Evolutionary conservation across 2,888 invertebrate species (phyloP).

Genomic region (Drosophila histrio): DNA sequence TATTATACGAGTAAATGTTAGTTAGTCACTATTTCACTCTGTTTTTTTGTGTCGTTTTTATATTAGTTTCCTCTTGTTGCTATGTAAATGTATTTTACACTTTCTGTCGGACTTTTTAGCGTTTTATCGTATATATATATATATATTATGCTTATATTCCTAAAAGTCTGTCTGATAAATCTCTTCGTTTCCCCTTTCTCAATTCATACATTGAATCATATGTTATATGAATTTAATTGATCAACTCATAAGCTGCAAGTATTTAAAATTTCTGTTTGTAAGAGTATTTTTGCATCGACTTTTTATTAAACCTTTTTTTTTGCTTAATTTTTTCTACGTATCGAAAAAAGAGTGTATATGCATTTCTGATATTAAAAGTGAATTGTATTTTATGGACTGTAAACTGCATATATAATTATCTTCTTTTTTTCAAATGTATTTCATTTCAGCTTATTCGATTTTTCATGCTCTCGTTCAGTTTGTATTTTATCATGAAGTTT

Average conservation of each 20-base stretch:
- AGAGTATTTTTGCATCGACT: background rate
- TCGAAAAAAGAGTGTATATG: background rate
- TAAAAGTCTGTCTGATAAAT: background rate
- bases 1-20: slow-evolving; percentile 44
- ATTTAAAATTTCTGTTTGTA: background rate
- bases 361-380: background rate
- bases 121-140: too few relatives aligned
- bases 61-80: background rate
- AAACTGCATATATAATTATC: background rate
- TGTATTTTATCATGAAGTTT: background rate
- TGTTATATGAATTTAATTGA: background rate
- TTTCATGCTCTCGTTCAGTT: background rate
- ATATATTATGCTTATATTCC: too few relatives aligned
- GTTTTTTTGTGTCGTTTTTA: background rate
- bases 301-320: background rate
- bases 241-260: background rate
- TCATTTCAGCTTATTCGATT: background rate
- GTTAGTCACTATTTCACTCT: slow-evolving; percentile 23
- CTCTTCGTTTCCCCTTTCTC: background rate
- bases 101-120: background rate
- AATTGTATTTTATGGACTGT: background rate
- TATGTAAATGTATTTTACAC: background rate
- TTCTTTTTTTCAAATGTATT: background rate
- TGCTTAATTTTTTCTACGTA: background rate
- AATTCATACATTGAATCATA: background rate